These are phyloP conservation scores for Fundulus diaphanus DNA, from an alignment of 2,797 vertebrate species.

Conservation along the genomic window DNA sequence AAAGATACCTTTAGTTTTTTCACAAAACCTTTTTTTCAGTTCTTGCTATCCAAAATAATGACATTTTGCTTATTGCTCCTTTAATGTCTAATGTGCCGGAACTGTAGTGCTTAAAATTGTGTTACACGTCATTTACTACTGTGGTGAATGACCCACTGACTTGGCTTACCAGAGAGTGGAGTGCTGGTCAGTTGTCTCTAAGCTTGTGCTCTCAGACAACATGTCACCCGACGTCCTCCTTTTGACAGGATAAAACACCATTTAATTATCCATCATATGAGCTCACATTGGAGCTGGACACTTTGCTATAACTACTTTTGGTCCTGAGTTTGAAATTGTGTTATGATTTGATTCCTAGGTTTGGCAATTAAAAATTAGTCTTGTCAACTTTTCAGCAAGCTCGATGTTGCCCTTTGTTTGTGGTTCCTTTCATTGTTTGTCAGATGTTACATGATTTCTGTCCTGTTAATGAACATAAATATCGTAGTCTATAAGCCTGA, in stretches of 20 bases:
- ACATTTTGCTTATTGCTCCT: no score
- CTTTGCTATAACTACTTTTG: not conserved
- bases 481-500: not conserved
- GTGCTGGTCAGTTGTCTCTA: not conserved
- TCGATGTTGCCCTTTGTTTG: not conserved
- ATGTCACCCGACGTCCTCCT: not conserved
- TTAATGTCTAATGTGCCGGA: not conserved
- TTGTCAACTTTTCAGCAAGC: not conserved
- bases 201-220: not conserved
- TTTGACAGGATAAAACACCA: not conserved
- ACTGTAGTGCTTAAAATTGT: not conserved
- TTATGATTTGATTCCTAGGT: not conserved
- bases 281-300: not conserved
- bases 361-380: no score
- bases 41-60: no score
- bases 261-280: not conserved
- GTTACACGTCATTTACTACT: not conserved
- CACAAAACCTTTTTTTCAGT: no score
- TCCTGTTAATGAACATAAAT: not conserved
- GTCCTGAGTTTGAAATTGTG: not conserved
- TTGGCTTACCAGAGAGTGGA: not conserved
- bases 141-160: not conserved
- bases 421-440: not conserved
- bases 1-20: no score
- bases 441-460: not conserved